phyloP scores from a whole-genome alignment of 2,113 vertebrate species.

The Mohoua ochrocephala region DNA sequence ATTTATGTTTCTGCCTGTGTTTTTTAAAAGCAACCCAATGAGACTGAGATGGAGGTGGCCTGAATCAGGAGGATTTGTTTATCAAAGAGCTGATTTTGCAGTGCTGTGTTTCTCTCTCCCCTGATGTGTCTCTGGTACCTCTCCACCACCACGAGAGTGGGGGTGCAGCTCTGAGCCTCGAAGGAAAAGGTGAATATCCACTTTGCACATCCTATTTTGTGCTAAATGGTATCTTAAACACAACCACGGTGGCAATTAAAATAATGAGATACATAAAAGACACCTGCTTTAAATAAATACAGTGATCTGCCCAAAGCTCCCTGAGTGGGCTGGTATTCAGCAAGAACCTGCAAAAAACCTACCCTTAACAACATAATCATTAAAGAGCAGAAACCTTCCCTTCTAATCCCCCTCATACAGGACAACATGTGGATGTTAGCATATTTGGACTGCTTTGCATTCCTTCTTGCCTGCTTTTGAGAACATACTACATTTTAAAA shows the following conservation, averaged over 20 bases:
- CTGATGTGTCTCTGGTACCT: not conserved
- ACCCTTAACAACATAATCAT: constrained; percentile 65
- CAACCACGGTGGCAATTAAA: constrained; percentile 11
- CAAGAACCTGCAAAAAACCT: constrained; percentile 11
- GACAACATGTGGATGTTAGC: constrained; percentile 91
- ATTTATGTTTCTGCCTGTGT: not conserved
- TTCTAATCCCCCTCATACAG: constrained; percentile 71
- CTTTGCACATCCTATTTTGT: not conserved
- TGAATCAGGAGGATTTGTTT: not conserved
- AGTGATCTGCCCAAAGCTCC: constrained; percentile 31
- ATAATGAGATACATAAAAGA: constrained; percentile 49
- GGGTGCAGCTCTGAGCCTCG: not conserved
- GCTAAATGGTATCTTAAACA: constrained; percentile 13
- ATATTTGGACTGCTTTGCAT: constrained; percentile 97
- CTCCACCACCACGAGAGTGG: not conserved
- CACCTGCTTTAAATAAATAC: constrained; percentile 71
- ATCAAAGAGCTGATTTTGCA: not conserved
- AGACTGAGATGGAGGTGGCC: not conserved
- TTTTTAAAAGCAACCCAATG: not conserved
- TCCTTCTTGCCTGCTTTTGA: constrained; percentile 89
- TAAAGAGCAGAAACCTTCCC: constrained; percentile 69
- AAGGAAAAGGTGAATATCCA: not conserved
- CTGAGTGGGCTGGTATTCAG: not conserved
- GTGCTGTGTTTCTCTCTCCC: not conserved
- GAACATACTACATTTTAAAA: constrained; percentile 97